These are phyloP conservation scores for Barnardius zonarius DNA, from an alignment of 2,113 vertebrate genomes.

Conservation along the genomic window DNA sequence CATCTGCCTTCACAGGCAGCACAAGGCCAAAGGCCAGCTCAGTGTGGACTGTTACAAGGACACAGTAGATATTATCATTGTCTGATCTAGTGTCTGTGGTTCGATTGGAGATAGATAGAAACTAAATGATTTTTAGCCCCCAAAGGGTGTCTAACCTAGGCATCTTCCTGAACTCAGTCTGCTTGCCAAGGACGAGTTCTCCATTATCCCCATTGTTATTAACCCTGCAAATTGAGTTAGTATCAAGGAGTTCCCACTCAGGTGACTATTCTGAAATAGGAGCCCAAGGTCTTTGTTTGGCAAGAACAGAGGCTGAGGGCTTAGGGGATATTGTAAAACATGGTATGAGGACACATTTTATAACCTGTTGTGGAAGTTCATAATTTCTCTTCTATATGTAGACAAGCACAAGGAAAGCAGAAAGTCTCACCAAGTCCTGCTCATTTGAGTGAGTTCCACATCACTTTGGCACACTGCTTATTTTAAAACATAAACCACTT, in stretches of 20 bases:
- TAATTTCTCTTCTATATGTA: background rate
- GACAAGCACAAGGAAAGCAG: background rate
- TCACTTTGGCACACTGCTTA: background rate
- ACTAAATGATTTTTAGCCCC: background rate
- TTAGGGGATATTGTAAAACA: background rate
- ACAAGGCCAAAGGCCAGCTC: background rate
- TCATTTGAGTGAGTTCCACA: background rate
- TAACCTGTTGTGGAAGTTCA: background rate
- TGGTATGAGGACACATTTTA: background rate
- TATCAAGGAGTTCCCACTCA: background rate
- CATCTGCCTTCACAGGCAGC: background rate
- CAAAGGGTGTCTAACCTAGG: background rate
- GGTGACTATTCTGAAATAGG: background rate
- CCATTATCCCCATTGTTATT: background rate
- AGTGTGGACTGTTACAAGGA: background rate
- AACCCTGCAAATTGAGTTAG: background rate
- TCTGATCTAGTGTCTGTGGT: background rate
- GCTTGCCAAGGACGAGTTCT: background rate
- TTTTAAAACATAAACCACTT: background rate
- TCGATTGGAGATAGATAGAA: background rate
- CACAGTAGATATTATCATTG: background rate
- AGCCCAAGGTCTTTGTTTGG: background rate
- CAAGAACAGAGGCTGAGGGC: rapidly evolving
- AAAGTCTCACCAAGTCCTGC: background rate
- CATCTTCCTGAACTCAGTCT: background rate